These are phyloP conservation scores for Goniozus legneri DNA, from an alignment of 1,140 invertebrate species.

Conservation along the genomic window DNA sequence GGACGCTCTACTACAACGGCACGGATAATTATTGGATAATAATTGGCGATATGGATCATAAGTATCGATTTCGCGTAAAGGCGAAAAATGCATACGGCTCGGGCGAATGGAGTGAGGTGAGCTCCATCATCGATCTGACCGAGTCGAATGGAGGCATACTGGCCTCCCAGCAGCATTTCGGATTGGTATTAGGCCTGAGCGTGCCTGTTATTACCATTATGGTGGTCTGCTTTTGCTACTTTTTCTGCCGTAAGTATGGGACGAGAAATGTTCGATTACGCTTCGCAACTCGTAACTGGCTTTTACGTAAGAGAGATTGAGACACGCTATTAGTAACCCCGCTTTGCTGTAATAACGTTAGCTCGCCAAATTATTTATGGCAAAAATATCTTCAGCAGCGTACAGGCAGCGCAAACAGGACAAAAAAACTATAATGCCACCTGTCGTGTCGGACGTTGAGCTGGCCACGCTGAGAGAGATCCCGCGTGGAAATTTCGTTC, in stretches of 20 bases:
- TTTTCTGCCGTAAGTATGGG: slow-evolving; percentile 47
- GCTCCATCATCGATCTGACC: slow-evolving; percentile 58
- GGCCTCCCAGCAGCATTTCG: slow-evolving; percentile 58
- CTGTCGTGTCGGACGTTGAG: slow-evolving; percentile 72
- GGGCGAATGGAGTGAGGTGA: slow-evolving; percentile 66
- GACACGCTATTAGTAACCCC: too few species aligned
- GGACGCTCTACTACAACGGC: slow-evolving; percentile 77
- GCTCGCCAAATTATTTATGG: too few species aligned
- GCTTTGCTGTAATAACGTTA: too few species aligned
- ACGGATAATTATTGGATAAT: slow-evolving; percentile 79
- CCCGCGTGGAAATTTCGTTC: slow-evolving; percentile 69
- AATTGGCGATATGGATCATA: slow-evolving; percentile 60
- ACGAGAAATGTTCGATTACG: too few species aligned
- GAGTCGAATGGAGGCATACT: slow-evolving; percentile 57
- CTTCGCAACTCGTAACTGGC: too few species aligned
- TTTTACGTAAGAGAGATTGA: too few species aligned
- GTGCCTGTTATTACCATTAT: slow-evolving; percentile 53
- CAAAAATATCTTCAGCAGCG: slow-evolving; percentile 35
- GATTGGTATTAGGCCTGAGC: slow-evolving; percentile 60
- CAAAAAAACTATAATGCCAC: slow-evolving; percentile 58
- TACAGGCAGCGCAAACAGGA: slow-evolving; percentile 57
- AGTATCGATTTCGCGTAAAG: slow-evolving; percentile 72
- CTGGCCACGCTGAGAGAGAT: slow-evolving; percentile 84
- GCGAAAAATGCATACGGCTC: slow-evolving; percentile 77
- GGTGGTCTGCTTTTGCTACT: slow-evolving; percentile 43